Evolutionary conservation across 1,140 invertebrate genomes (phyloP), one percentile per base, ranked within the genome.

Genomic region (Druon quercuslanigerum): DNA sequence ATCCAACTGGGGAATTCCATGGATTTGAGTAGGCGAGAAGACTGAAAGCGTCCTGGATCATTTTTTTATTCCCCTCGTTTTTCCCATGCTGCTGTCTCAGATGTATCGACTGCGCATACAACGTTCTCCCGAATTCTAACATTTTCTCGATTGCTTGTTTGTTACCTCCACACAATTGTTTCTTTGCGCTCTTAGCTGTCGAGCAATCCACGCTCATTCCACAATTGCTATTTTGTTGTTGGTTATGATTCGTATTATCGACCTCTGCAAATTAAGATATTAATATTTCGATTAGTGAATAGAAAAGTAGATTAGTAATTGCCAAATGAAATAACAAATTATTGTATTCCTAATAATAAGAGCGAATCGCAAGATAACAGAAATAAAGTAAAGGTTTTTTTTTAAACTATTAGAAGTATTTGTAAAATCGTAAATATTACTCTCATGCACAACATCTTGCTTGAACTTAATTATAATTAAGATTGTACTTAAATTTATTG

Each of bases 1-100:
- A 98, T 33, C 98, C 97, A 70, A 99, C 95, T 25, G 98, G 98
- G 91, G 97, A 98, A 85, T 94, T 95, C 97, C 97, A 99, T 11
- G 98, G 98, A 93, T 99, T 98, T 83, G 97, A 96, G 92, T 99
- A 99, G 14, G 98, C 98, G 85, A 99, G 92, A 85, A 99, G 94
- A 93, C 98, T 99, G 93, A 99, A 99, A 85, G 98, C 98, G 92
- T 99, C 96, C 95, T 98, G 92, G 51, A 99, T 92, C 95, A 99
- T 98, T 92, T 98, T 96, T 90, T 98, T 97, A 92, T 98, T 98
- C 56, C 92, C 93, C 88, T 97, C 95, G 92, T 95, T 96, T 84
- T 95, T 95, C 79, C 96, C 96, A 88, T 96, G 95, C 85, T 97
- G 94, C 86, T 95, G 94, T 80, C 95, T 94, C 74, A 99, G 92